Base-by-base conservation (phyloP, 2,113 vertebrate species). In the Esox niger region DNA sequence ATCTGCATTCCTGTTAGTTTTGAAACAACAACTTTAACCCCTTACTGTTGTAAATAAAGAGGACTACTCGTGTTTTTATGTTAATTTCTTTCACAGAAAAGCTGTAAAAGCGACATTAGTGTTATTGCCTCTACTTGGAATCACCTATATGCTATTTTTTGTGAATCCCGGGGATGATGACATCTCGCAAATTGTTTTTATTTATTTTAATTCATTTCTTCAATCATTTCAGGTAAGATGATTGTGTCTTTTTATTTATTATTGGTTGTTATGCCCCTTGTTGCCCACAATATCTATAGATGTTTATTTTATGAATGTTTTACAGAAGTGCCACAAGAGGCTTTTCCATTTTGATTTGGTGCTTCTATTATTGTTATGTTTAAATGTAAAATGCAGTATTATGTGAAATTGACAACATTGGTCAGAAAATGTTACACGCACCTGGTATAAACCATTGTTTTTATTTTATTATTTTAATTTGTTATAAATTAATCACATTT, bases 141-240 rank as follows among this genome's bases (percentile, higher is more conserved):
- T 97, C 85, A 99, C 97, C 66, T 98, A 99, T 81, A 98, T 99
- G 94, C 93, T 99, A 31, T 99, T 98, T 90, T 97, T 99, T 4
- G 91, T 99, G 81, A 98, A 97, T 72, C 97, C 97, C 0, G 95
- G 97, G 1, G 95, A 98, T 75, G 95, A 99, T 20, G 95, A 98
- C 80, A 94, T 98, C 80, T 96, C 97, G 0, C 96, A 98, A 87
- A 95, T 99, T 0, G 95, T 98, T 75, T 99, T 99, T 88, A 94
- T 99, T 91, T 99, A 99, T 70, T 99, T 99, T 88, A 99, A 99
- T 88, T 99, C 97, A 62, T 97, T 99, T 82, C 82, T 99, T 47
- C 97, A 99, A 87, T 98, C 97, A 1, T 98, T 99, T 87, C 97
- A 99, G 96, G 97, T 98, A 84, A 84, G 91, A 61, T 33, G 17